Evolutionary conservation across 2,888 invertebrate genomes (phyloP), one percentile per base, ranked within the genome.

Genomic region (Pantelozetes paolii): DNA sequence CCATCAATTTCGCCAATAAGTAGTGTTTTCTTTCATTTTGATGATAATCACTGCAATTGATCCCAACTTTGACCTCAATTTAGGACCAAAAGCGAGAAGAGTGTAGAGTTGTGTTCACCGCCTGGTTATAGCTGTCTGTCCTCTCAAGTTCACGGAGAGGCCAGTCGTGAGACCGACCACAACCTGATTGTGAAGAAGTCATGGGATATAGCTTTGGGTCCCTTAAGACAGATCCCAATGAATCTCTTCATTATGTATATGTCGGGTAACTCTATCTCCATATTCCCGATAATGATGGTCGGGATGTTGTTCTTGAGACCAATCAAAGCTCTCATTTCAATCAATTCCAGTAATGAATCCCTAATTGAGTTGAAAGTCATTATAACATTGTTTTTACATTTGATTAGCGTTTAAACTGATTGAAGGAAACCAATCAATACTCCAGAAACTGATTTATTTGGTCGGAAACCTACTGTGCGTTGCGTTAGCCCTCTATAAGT

Each of bases 261-360:
- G 99, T 95, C 98, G 72, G 98, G 98, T 23, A 97, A 94, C 83
- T 95, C 97, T 0, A 97, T 99, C 80, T 98, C 97, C 0, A 98
- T 99, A 80, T 98, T 99, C 80, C 99, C 99, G 0, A 99, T 99
- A 69, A 99, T 99, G 99, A 99, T 99, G 99, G 96, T 99, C 11
- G 97, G 96, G 59, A 99, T 99, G 99, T 87, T 99, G 84, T 90
- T 98, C 79, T 90, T 98, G 80, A 86, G 97, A 76, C 98, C 98
- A 1, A 88, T 98, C 32, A 97, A 98, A 84, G 96, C 98, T 2
- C 86, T 99, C 74, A 92, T 98, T 82, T 86, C 93, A 0, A 90
- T 94, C 76, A 85, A 84, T 78, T 83, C 83, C 78, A 85, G 81
- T 86, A 79, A 80, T 82, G 79, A 54, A 48, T 73, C 40, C 30